A percentile compares a stretch with the other conserved stretches of the same genome.
These are phyloP conservation scores for Dioctria rufipes DNA, from an alignment of 2,888 invertebrate genomes.

Conservation along the genomic window DNA sequence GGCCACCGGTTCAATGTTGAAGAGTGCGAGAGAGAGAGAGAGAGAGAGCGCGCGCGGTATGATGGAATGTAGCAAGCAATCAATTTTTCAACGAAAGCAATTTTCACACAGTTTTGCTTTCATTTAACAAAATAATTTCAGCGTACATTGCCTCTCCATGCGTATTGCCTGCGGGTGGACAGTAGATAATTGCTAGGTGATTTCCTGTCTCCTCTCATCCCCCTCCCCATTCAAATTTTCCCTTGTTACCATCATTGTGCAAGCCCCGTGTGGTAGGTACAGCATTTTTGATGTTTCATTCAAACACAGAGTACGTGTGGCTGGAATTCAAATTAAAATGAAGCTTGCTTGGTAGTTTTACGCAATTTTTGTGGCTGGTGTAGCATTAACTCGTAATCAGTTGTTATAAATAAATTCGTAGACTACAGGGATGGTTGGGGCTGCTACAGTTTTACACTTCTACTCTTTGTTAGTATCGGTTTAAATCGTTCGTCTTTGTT, in stretches of 20 bases:
- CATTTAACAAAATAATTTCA: conserved; percentile 44
- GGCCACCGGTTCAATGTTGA: neutral
- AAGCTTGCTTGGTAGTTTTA: neutral
- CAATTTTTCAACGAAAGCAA: conserved; percentile 42
- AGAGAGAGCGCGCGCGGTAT: neutral
- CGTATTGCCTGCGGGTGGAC: conserved; percentile 13
- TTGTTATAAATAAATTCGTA: neutral
- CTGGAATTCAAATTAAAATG: neutral
- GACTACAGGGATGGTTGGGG: too few species aligned
- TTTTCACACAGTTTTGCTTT: conserved; percentile 43
- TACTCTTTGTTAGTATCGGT: too few species aligned
- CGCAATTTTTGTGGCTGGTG: neutral
- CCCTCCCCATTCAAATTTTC: too few species aligned
- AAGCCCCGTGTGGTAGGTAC: neutral
- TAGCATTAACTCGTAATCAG: neutral
- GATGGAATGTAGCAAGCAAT: conserved; percentile 5
- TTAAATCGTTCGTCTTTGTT: too few species aligned
- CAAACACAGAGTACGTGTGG: conserved; percentile 12
- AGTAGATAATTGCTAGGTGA: conserved; percentile 28
- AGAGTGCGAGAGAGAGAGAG: too few species aligned
- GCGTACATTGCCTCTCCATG: conserved; percentile 21
- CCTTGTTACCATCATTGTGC: too few species aligned
- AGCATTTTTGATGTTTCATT: conserved; percentile 7
- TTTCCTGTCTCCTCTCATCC: neutral
- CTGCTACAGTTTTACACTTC: too few species aligned